Evolutionary conservation across 2,113 vertebrate genomes (phyloP).

Genomic region (Butorides virescens): DNA sequence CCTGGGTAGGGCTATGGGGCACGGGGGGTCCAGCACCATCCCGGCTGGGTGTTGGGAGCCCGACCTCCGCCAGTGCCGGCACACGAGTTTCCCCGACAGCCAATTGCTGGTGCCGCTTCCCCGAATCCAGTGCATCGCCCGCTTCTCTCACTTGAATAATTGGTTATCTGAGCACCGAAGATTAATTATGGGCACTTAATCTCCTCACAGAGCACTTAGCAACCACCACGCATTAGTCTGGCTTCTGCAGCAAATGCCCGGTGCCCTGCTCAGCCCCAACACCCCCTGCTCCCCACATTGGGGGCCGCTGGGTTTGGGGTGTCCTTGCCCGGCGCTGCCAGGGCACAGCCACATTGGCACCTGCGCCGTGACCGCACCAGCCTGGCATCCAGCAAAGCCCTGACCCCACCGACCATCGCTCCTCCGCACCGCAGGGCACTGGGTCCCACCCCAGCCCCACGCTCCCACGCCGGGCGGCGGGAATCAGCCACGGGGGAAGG

Average conservation of each 20-base stretch:
- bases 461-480: rapidly evolving
- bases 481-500: neutral
- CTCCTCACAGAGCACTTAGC: neutral
- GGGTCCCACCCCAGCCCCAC: neutral
- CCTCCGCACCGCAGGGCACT: neutral
- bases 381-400: neutral
- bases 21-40: neutral
- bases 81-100: neutral
- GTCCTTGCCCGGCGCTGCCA: rapidly evolving
- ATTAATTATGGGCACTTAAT: neutral
- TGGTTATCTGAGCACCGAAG: neutral
- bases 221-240: neutral
- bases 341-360: neutral
- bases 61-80: rapidly evolving
- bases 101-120: rapidly evolving
- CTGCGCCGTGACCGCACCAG: rapidly evolving
- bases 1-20: rapidly evolving
- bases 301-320: neutral
- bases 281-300: rapidly evolving
- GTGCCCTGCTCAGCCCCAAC: rapidly evolving
- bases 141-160: neutral
- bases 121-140: rapidly evolving
- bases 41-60: rapidly evolving
- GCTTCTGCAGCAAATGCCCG: rapidly evolving
- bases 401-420: neutral